phyloP scores from a whole-genome alignment of 2,888 invertebrate genomes.

The Volucella inanis region DNA sequence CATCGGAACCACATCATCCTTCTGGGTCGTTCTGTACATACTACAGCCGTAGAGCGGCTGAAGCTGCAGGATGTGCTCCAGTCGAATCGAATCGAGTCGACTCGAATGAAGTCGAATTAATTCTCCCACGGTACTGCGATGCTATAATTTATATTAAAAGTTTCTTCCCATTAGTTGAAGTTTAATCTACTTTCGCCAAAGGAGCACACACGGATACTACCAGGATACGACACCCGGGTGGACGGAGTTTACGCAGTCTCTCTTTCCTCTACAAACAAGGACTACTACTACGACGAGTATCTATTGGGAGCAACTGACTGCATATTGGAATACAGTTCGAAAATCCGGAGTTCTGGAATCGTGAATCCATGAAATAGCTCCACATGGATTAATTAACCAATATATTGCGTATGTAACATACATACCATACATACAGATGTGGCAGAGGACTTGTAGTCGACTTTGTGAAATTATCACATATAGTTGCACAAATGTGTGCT shows the following conservation, averaged over 20 bases:
- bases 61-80: constrained; percentile 2
- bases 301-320: too few species aligned
- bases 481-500: constrained; percentile 45
- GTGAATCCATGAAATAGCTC: constrained; percentile 74
- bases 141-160: constrained; percentile 74
- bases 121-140: constrained; percentile 61
- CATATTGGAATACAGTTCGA: constrained; percentile 63
- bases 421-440: neutral
- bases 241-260: constrained; percentile 12
- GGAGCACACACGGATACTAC: constrained; percentile 37
- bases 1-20: constrained; percentile 5
- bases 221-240: constrained; percentile 56
- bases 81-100: too few species aligned
- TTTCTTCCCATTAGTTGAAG: constrained; percentile 74
- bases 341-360: constrained; percentile 18
- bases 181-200: constrained; percentile 72
- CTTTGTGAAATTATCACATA: neutral
- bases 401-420: constrained; percentile 34
- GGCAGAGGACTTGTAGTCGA: too few species aligned
- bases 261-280: constrained; percentile 5
- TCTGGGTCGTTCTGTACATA: constrained; percentile 3
- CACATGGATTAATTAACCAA: constrained; percentile 71
- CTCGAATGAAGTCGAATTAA: neutral
- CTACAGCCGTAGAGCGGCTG: neutral
- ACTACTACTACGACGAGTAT: constrained; percentile 31